Conservation (phyloP, 2,113 vertebrate species). For the Chrysochloris asiatica region DNA sequence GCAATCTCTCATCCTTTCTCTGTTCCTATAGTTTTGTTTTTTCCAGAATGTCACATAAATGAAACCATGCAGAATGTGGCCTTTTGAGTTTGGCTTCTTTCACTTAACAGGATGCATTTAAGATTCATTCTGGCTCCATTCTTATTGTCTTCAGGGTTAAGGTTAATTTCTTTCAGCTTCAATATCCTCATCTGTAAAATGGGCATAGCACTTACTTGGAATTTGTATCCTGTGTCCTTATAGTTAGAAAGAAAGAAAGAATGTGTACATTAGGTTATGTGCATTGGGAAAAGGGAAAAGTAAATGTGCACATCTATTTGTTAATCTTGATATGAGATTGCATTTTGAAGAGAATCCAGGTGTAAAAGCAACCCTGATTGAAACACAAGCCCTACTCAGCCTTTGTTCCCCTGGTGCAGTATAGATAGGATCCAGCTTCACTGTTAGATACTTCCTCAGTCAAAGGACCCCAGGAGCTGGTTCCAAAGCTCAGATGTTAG, state of each 20-base stretch:
- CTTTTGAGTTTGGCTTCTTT: not conserved
- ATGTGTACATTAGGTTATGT: not conserved
- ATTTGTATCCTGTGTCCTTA: not conserved
- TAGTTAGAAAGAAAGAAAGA: not conserved
- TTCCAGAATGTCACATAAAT: not conserved
- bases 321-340: not conserved
- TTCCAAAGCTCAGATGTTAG: not conserved
- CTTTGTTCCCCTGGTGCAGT: not conserved
- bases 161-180: not conserved
- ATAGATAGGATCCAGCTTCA: not conserved
- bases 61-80: not conserved
- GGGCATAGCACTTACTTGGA: not conserved
- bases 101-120: not conserved
- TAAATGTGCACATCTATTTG: not conserved
- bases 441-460: not conserved
- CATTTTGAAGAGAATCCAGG: not conserved
- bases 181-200: slow-evolving; percentile 39
- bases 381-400: not conserved
- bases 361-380: not conserved
- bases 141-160: not conserved
- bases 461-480: not conserved
- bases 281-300: not conserved
- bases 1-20: not conserved
- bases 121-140: not conserved
- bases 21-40: not conserved